These are phyloP conservation scores for Popillia japonica DNA, from an alignment of 1,140 invertebrate species.

Conservation along the genomic window DNA sequence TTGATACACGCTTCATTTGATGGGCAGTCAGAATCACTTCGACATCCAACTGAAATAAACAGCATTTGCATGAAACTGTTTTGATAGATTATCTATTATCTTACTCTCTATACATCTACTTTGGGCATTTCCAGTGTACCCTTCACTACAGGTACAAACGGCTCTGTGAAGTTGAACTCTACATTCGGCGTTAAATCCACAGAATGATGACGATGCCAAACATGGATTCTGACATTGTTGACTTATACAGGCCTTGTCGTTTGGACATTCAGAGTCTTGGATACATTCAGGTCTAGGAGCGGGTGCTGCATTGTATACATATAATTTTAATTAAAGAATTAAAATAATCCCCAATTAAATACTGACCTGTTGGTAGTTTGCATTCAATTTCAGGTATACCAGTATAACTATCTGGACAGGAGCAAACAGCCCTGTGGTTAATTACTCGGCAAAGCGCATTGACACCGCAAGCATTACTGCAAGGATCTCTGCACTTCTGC, in stretches of 20 bases:
- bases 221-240: slow-evolving; percentile 83
- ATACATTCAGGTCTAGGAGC: slow-evolving; percentile 79
- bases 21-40: slow-evolving; percentile 84
- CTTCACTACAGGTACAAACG: slow-evolving; percentile 83
- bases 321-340: not conserved
- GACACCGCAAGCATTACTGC: slow-evolving; percentile 80
- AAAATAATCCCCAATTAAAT: not conserved
- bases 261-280: slow-evolving; percentile 81
- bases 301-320: not conserved
- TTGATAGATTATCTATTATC: slow-evolving; percentile 44
- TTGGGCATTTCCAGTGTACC: slow-evolving; percentile 85
- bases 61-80: not conserved
- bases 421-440: slow-evolving; percentile 83
- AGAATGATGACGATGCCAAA: slow-evolving; percentile 67
- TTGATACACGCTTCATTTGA: slow-evolving; percentile 85
- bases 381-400: slow-evolving; percentile 84
- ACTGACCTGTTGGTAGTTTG: slow-evolving; percentile 56
- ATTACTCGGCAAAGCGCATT: slow-evolving; percentile 85
- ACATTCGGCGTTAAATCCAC: slow-evolving; percentile 84
- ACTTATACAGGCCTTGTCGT: slow-evolving; percentile 84
- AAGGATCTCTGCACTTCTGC: slow-evolving; percentile 84
- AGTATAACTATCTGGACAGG: slow-evolving; percentile 78
- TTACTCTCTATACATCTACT: slow-evolving; percentile 78
- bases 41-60: slow-evolving; percentile 76
- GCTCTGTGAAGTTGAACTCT: slow-evolving; percentile 82